Conservation (phyloP, 2,888 invertebrate genomes). For the Glomeris marginata region DNA sequence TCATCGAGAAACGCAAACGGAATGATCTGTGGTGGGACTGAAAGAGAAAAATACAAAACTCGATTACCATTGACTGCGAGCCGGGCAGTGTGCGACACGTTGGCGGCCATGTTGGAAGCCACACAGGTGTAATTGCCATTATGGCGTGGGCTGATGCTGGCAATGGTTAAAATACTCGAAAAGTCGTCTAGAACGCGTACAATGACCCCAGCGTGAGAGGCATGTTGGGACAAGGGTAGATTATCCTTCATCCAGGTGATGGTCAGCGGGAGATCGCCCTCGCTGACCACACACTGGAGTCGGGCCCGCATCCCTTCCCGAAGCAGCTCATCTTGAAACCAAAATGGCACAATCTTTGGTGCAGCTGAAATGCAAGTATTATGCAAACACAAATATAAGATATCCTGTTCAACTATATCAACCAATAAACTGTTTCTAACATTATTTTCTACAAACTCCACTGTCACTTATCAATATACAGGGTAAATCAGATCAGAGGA, state of each 20-base stretch:
- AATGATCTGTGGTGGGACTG: constrained; percentile 11
- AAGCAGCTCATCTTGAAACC: constrained; percentile 30
- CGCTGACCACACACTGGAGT: constrained; percentile 63
- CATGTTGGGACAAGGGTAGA: constrained; percentile 35
- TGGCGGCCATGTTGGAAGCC: constrained; percentile 10
- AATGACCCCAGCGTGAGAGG: constrained; percentile 18
- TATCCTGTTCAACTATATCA: too few relatives aligned
- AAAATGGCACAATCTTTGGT: constrained; percentile 18
- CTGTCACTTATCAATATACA: too few relatives aligned
- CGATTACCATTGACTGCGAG: constrained; percentile 12
- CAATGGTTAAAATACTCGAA: constrained; percentile 12
- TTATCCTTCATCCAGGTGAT: constrained; percentile 73
- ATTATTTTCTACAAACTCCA: too few relatives aligned
- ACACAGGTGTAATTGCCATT: constrained; percentile 11
- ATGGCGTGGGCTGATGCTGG: constrained; percentile 9
- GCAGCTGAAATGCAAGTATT: constrained; percentile 12
- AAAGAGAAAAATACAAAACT: not conserved
- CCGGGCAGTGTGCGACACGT: constrained; percentile 7
- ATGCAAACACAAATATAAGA: too few relatives aligned
- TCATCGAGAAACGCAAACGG: constrained; percentile 12
- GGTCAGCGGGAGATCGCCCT: constrained; percentile 62
- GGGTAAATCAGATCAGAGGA: too few relatives aligned
- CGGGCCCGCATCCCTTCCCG: constrained; percentile 67
- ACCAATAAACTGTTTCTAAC: too few relatives aligned
- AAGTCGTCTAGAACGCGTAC: constrained; percentile 17